phyloP scores from a whole-genome alignment of 2,797 vertebrate genomes.

The Leptatherina wallacei region DNA sequence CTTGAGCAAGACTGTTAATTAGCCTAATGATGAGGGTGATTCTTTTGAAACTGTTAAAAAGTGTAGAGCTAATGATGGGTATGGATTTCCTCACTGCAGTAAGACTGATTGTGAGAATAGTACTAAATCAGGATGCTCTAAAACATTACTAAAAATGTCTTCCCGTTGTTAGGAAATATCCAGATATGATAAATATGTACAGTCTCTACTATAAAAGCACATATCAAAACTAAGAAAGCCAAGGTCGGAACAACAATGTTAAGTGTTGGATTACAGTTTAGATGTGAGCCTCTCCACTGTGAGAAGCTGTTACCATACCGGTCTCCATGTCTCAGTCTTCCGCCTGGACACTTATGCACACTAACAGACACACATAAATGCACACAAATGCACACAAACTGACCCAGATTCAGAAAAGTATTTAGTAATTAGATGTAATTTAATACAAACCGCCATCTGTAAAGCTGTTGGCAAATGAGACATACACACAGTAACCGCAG shows the following conservation, averaged over 20 bases:
- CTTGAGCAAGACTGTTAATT: background rate
- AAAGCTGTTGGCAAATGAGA: conserved; percentile 26
- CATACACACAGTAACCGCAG: background rate
- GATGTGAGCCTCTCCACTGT: conserved; percentile 17
- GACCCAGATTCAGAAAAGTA: conserved; percentile 10
- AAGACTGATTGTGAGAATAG: background rate
- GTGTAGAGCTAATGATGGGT: background rate
- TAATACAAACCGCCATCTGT: conserved; percentile 31
- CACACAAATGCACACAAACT: no score
- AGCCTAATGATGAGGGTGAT: background rate
- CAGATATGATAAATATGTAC: background rate
- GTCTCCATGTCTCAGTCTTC: background rate
- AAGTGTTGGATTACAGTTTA: background rate
- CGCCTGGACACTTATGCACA: background rate
- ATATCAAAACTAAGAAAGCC: background rate
- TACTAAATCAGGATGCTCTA: background rate
- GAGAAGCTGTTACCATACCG: conserved; percentile 11
- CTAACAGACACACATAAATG: no score
- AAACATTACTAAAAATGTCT: background rate
- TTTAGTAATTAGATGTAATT: conserved; percentile 34
- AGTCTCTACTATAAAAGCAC: background rate
- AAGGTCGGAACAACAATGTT: background rate
- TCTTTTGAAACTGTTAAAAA: background rate
- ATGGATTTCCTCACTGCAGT: background rate
- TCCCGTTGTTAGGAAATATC: background rate